Evolutionary conservation across 2,888 invertebrate species (phyloP), one percentile per base, ranked within the genome.

Genomic region (Chloromyia formosa): DNA sequence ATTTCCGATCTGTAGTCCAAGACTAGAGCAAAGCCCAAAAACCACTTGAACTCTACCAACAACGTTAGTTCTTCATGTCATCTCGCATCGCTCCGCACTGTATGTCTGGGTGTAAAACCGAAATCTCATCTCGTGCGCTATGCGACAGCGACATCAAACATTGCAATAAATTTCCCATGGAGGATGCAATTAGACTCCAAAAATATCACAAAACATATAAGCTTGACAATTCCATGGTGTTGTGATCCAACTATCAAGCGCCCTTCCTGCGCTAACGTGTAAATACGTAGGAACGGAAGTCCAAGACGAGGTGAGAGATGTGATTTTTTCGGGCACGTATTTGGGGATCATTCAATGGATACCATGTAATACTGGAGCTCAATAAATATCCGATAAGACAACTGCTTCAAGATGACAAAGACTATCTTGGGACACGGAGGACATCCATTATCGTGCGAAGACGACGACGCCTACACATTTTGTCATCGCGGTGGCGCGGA

Each of bases 101-200:
- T 73, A 27, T 16, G 23, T 5, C 23, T n/a, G 18, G 9, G 23
- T 42, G 16, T 66, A 7, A 12, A 14, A 22, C 20, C 14, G 22
- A 18, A 16, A 54, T 40, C 18, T n/a, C 16, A n/a, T 58, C 14
- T 45, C 22, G 14, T 27, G 20, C 45, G 35, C 61, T 23, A 66
- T 58, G 69, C 74, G 61, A 74, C 74, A 71, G 7, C 72, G 68
- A 77, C 75, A 77, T 77, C 74, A 74, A 75, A 74, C 77, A 77
- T 77, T 77, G 77, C 75, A 77, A 77, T 77, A 77, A 77, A 77
- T 77, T 77, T 77, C 72, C 77, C 74, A 71, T 66, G 45, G 40
- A 68, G 72, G 77, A 75, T 77, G 74, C 77, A 77, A 77, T 77
- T 77, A 77, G 77, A 58, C 74, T 76, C 77, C 75, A 74, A 74